These are phyloP conservation scores for Iselma pallidipennis DNA, from an alignment of 2,888 invertebrate species.

Conservation along the genomic window DNA sequence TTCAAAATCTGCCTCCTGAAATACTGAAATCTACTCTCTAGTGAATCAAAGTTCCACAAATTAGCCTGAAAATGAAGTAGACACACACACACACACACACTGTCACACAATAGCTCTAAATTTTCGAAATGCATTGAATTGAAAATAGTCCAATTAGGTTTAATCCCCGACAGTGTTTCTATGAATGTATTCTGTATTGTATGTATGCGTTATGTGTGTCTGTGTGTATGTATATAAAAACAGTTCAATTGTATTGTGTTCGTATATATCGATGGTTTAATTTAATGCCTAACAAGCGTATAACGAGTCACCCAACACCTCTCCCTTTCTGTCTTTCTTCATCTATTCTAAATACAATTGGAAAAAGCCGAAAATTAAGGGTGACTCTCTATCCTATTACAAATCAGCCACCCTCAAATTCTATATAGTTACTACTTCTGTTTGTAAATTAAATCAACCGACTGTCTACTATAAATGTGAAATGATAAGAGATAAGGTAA, in stretches of 20 bases:
- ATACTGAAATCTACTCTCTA: background rate
- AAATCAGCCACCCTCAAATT: slow-evolving; percentile 20
- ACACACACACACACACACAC: too few species aligned
- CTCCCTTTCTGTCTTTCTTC: background rate
- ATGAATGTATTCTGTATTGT: background rate
- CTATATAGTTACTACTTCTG: slow-evolving; percentile 8
- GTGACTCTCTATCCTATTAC: slow-evolving; percentile 23
- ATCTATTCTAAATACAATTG: background rate
- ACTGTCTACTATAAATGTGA: too few species aligned
- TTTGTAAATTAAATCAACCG: slow-evolving; percentile 18
- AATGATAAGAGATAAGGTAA: too few species aligned
- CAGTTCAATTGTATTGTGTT: background rate
- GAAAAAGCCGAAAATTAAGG: slow-evolving; percentile 18
- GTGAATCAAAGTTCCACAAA: background rate
- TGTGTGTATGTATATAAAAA: background rate
- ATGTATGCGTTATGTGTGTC: background rate
- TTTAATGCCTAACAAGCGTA: slow-evolving; percentile 18
- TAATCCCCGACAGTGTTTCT: background rate
- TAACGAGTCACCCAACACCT: slow-evolving; percentile 15
- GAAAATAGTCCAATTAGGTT: background rate
- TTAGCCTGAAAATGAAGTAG: background rate
- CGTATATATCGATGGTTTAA: background rate
- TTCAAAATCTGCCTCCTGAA: too few species aligned
- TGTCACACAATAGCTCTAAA: background rate
- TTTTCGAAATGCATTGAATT: background rate